Evolutionary conservation across 2,888 invertebrate species (phyloP).

Genomic region (Smittia sp.): DNA sequence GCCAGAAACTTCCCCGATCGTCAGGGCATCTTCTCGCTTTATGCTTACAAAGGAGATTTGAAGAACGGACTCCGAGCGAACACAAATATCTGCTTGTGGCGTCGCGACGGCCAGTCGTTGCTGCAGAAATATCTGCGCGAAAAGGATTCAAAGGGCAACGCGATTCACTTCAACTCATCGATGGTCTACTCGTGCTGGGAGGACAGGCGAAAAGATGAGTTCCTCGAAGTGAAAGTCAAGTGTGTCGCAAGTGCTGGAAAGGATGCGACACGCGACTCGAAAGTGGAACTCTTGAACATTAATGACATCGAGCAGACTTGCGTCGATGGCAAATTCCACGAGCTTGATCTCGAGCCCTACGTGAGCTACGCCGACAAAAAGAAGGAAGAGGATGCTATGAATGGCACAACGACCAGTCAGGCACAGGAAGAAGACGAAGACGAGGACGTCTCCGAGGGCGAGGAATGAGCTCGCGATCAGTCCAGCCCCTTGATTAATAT

Average conservation of each 20-base stretch:
- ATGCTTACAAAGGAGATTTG: conserved; percentile 51
- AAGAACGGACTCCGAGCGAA: conserved; percentile 48
- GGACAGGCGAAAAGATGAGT: conserved; percentile 51
- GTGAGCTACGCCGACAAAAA: conserved; percentile 41
- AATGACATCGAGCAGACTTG: conserved; percentile 42
- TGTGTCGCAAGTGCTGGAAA: conserved; percentile 45
- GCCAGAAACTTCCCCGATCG: conserved; percentile 38
- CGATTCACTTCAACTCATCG: conserved; percentile 52
- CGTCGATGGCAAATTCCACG: conserved; percentile 33
- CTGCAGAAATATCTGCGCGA: conserved; percentile 52
- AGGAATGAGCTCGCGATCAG: conserved; percentile 32
- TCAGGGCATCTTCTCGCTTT: conserved; percentile 35
- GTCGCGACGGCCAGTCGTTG: conserved; percentile 51
- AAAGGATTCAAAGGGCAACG: conserved; percentile 46
- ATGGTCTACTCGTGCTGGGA: conserved; percentile 55
- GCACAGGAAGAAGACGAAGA: conserved; percentile 25
- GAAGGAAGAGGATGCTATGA: conserved; percentile 35
- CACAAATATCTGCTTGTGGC: conserved; percentile 52
- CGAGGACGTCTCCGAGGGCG: conserved; percentile 43
- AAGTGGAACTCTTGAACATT: conserved; percentile 47
- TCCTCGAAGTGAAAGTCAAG: conserved; percentile 50
- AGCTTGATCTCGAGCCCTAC: conserved; percentile 32
- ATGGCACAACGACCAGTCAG: conserved; percentile 16
- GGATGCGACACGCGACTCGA: conserved; percentile 45
- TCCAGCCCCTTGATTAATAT: no score